phyloP scores from a whole-genome alignment of 2,113 vertebrate genomes.

The Tapirus terrestris region DNA sequence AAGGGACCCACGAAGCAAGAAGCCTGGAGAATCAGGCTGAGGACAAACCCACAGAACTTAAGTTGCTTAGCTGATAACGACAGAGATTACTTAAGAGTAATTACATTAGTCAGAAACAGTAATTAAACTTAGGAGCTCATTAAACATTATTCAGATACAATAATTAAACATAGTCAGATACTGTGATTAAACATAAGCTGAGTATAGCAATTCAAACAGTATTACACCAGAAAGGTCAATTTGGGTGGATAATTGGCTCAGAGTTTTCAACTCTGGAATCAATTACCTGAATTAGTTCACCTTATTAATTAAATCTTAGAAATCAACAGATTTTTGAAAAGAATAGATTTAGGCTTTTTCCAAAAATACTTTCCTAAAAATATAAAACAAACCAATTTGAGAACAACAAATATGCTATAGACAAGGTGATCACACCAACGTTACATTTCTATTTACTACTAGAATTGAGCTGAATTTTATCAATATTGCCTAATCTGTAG shows the following conservation, averaged over 20 bases:
- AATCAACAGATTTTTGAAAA: background rate
- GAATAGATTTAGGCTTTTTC: background rate
- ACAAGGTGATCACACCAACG: background rate
- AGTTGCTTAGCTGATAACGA: conserved; percentile 37
- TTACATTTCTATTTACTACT: background rate
- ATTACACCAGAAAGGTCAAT: conserved; percentile 74
- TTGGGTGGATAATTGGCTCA: conserved; percentile 56
- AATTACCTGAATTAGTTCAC: conserved; percentile 65
- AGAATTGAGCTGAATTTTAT: background rate
- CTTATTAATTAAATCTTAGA: conserved; percentile 52
- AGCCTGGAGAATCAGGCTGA: background rate
- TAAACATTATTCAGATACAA: conserved; percentile 73
- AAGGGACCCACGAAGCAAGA: background rate
- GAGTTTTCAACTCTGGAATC: conserved; percentile 56
- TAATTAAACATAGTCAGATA: conserved; percentile 69
- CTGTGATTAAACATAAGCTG: conserved; percentile 73
- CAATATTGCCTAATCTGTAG: background rate
- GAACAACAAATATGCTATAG: background rate
- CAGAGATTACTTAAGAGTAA: conserved; percentile 67
- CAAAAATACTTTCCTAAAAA: background rate
- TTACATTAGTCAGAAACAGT: conserved; percentile 70
- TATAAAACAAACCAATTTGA: background rate
- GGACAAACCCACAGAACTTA: background rate
- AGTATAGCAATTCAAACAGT: conserved; percentile 18
- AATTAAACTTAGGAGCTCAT: conserved; percentile 76